Evolutionary conservation across 2,888 invertebrate genomes (phyloP).

Genomic region (Calameuta idolon): DNA sequence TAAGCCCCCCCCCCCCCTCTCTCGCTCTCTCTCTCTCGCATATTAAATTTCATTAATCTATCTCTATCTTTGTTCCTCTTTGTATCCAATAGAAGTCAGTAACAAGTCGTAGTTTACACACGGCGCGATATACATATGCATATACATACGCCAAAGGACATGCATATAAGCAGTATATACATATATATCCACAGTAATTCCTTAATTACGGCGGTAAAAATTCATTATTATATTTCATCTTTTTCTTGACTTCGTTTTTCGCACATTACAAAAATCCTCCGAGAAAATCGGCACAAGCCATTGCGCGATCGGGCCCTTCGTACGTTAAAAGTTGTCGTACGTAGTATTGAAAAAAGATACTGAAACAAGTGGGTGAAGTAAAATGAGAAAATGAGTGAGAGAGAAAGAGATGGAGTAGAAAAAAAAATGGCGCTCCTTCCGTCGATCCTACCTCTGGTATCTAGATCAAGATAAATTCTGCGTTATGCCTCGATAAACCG

Average conservation of each 20-base stretch:
- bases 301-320: not conserved
- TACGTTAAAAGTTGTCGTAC: no score
- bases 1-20: not conserved
- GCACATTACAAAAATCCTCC: not conserved
- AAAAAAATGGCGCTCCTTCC: not conserved
- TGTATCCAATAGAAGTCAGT: not conserved
- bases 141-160: not conserved
- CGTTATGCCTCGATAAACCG: constrained; percentile 1
- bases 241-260: not conserved
- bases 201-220: not conserved
- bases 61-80: not conserved
- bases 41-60: not conserved
- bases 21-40: not conserved
- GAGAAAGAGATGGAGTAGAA: not conserved
- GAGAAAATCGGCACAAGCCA: not conserved
- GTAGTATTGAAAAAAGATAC: not conserved
- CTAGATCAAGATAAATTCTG: not conserved
- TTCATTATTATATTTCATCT: not conserved
- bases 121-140: not conserved
- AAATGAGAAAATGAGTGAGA: not conserved
- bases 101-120: not conserved
- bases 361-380: not conserved
- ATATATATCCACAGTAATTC: not conserved
- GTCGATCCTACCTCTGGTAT: not conserved
- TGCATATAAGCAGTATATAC: not conserved